These are phyloP conservation scores for Wasmannia auropunctata DNA, from an alignment of 1,140 invertebrate genomes.

Conservation along the genomic window DNA sequence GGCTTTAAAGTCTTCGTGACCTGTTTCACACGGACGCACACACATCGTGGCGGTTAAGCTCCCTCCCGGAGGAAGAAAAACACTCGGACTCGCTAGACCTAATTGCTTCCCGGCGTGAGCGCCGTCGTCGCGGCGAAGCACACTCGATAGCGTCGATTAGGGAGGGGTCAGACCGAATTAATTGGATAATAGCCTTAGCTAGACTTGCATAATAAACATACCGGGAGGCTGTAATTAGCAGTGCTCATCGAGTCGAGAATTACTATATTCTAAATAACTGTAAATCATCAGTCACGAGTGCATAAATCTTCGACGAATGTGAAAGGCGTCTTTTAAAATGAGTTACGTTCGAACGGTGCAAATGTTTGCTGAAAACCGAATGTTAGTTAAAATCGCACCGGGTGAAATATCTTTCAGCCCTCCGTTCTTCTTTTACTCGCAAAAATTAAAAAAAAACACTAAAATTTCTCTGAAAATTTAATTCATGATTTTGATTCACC, in stretches of 20 bases:
- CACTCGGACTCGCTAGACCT: constrained; percentile 41
- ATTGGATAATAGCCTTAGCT: constrained; percentile 42
- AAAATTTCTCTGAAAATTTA: not conserved
- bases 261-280: constrained; percentile 8
- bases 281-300: not conserved
- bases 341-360: not conserved
- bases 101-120: constrained; percentile 34
- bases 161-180: constrained; percentile 15
- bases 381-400: not conserved
- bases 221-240: not conserved
- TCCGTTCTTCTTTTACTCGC: not conserved
- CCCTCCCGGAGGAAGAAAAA: constrained; percentile 42
- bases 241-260: not conserved
- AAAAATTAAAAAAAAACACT: not conserved
- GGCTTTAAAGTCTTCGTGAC: constrained; percentile 89
- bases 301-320: constrained; percentile 12
- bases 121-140: constrained; percentile 1
- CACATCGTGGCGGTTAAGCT: constrained; percentile 30
- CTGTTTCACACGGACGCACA: constrained; percentile 60
- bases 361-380: not conserved
- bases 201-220: constrained; percentile 23
- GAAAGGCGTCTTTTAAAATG: not conserved
- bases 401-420: not conserved
- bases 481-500: not conserved
- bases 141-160: constrained; percentile 32